Percentiles rank a stretch among this genome's conserved stretches.
phyloP scores from a whole-genome alignment of 2,113 vertebrate genomes.

The Brachirus orientalis region DNA sequence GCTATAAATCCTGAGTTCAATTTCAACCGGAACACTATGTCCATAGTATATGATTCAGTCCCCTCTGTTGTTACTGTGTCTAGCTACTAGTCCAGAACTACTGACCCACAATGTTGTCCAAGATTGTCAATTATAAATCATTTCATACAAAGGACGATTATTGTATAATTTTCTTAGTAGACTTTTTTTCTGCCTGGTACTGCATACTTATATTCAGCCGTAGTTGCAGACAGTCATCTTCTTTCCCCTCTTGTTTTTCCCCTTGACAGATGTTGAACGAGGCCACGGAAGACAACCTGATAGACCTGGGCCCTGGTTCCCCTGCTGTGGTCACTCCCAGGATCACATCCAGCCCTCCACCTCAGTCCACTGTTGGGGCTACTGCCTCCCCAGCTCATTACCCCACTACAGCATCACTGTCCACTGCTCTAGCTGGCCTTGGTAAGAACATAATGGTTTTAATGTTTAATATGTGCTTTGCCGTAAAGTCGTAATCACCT shows the following conservation, averaged over 20 bases:
- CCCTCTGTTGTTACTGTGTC: slow-evolving; percentile 3
- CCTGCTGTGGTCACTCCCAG: slow-evolving; percentile 94
- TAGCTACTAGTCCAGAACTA: background rate
- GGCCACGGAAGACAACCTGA: slow-evolving; percentile 94
- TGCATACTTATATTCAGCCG: background rate
- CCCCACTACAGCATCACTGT: slow-evolving; percentile 77
- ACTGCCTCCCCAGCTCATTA: slow-evolving; percentile 43
- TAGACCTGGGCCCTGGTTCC: slow-evolving; percentile 95
- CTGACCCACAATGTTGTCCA: slow-evolving; percentile 15
- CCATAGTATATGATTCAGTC: background rate
- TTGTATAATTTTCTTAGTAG: too few species aligned
- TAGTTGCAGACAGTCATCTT: background rate
- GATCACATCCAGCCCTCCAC: slow-evolving; percentile 75
- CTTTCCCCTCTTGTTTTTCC: background rate
- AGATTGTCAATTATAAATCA: slow-evolving; percentile 14
- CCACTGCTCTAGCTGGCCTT: slow-evolving; percentile 89
- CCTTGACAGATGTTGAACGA: slow-evolving; percentile 88
- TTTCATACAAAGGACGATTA: too few species aligned
- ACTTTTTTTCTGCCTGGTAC: background rate
- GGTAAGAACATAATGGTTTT: slow-evolving; percentile 83
- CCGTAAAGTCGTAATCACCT: background rate
- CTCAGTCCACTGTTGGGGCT: slow-evolving; percentile 29
- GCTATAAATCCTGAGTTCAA: too few species aligned
- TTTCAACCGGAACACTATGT: too few species aligned
- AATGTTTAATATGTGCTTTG: background rate